Base-by-base conservation (phyloP, 2,888 invertebrate species). In the Drosophila glabriapex region DNA sequence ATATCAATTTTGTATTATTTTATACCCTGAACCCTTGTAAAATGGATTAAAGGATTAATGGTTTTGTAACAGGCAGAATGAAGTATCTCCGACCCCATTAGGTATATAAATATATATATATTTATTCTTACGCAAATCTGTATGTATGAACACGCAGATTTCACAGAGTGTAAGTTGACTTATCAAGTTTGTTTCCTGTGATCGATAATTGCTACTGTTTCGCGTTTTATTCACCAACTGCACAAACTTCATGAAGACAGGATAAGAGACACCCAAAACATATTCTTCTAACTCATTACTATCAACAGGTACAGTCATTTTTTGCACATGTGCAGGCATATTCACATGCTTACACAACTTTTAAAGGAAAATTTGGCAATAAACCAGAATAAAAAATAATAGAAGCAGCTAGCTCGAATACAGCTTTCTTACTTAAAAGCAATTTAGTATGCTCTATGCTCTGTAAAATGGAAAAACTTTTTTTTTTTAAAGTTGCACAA, bases 21-120 rank as follows among this genome's bases (percentile, higher is more conserved):
- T 12, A 6, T 12, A 25, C 2, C 14, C 22, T 22, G 6, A 46
- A 22, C 3, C 0, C 0, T 0, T 41, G n/a, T 5, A 2, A 22
- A 14, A 2, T n/a, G 12, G n/a, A 4, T 10, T n/a, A n/a, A 41
- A 22, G 22, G 1, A 0, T 3, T 14, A 43, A 22, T 46, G 4
- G 7, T 7, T 22, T 43, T 14, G 14, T 14, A 43, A 43, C 1
- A 3, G 14, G 14, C 1, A 22, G 14, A 14, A 14, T 14, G 0
- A 46, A 14, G 46, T 14, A 46, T 25, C 7, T 16, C 4, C 1
- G 14, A 46, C 1, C 1, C 22, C 43, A 43, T 5, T 3, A 22
- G 22, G 5, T 12, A 5, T 6, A 22, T 43, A 43, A 29, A 29
- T 12, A 22, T 43, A 31, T 31, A 3, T 31, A 10, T 10, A 31